These are phyloP conservation scores for Eufriesea mexicana DNA, from an alignment of 1,140 invertebrate genomes.

Conservation along the genomic window DNA sequence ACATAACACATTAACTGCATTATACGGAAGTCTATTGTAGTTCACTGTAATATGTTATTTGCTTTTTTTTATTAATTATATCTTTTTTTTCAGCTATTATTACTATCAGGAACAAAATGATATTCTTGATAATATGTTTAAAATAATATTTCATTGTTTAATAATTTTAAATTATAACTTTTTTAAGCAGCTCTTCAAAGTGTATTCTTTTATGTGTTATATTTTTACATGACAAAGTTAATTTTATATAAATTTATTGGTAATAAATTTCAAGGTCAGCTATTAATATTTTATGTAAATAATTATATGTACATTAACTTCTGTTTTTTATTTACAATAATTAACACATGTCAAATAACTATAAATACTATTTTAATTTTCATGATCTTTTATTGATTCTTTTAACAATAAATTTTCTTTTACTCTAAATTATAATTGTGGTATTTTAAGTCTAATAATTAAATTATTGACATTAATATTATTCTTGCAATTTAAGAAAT, in stretches of 20 bases:
- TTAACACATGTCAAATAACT: background rate
- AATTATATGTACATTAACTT: background rate
- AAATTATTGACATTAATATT: background rate
- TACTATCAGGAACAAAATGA: conserved; percentile 53
- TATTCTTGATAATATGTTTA: conserved; percentile 52
- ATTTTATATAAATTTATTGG: background rate
- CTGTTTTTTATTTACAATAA: background rate
- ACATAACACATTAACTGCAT: no score
- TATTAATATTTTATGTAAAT: conserved; percentile 9
- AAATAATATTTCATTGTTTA: conserved; percentile 31
- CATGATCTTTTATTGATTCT: background rate
- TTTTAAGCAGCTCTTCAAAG: background rate
- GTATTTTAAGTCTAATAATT: background rate
- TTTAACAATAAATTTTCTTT: background rate
- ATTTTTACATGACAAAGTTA: background rate
- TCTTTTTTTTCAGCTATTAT: conserved; percentile 54
- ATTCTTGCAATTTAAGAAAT: background rate
- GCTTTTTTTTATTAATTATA: conserved; percentile 28
- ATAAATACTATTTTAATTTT: background rate
- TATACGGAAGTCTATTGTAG: no score
- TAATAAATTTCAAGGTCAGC: background rate
- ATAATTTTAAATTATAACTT: conserved; percentile 26
- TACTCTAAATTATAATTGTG: background rate
- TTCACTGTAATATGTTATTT: conserved; percentile 30
- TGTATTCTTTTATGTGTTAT: background rate